Percentiles rank a stretch among this genome's conserved stretches.
These are phyloP conservation scores for Ophion costatus DNA, from an alignment of 2,888 invertebrate genomes.

Conservation along the genomic window DNA sequence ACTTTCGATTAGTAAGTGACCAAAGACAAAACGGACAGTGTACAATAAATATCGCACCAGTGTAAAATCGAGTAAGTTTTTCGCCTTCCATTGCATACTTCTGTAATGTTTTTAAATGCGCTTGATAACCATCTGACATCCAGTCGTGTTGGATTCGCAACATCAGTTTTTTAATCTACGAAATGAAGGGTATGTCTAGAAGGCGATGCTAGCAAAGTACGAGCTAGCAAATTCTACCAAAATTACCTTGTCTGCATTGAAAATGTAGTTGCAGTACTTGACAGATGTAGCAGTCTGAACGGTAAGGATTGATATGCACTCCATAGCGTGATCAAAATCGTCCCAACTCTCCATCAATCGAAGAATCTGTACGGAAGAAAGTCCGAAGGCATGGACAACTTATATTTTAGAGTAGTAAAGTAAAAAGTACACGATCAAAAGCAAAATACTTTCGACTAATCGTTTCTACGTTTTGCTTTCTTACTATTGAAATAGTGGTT, in stretches of 20 bases:
- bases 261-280: constrained; percentile 55
- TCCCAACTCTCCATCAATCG: constrained; percentile 55
- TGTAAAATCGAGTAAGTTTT: constrained; percentile 50
- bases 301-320: constrained; percentile 47
- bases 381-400: too few relatives aligned
- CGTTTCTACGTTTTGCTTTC: too few relatives aligned
- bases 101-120: constrained; percentile 39
- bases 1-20: background rate
- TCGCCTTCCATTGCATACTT: constrained; percentile 48
- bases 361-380: constrained; percentile 37
- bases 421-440: too few relatives aligned
- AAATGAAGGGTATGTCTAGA: background rate
- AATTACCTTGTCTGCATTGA: constrained; percentile 55
- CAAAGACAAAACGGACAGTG: background rate
- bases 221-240: background rate
- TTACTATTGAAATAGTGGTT: too few relatives aligned
- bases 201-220: background rate
- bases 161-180: constrained; percentile 51
- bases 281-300: constrained; percentile 25
- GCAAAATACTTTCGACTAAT: too few relatives aligned
- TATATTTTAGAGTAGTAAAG: too few relatives aligned
- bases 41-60: constrained; percentile 31
- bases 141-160: constrained; percentile 55
- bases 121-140: constrained; percentile 16
- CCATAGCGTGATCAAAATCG: constrained; percentile 58